Evolutionary conservation across 2,888 invertebrate genomes (phyloP), one percentile per base, ranked within the genome.

Genomic region (Synergus umbraculus): DNA sequence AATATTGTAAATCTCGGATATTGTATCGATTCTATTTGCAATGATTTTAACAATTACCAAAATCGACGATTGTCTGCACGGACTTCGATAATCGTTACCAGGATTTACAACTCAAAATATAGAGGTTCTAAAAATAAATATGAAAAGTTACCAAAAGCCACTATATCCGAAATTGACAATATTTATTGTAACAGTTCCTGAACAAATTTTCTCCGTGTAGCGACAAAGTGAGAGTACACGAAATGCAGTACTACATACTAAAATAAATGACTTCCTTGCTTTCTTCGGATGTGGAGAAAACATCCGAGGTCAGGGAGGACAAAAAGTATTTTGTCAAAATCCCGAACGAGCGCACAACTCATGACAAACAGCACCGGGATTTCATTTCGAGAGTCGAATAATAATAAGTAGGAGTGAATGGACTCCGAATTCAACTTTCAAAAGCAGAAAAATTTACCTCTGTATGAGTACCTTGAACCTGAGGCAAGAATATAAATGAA

Each of bases 301-400:
- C 60, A 63, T 29, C 60, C 60, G 29, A 63, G 60, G 60, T 63
- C 60, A 63, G 60, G 18, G 60, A 18, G 29, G 60, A 63, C 29
- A 29, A 63, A 63, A 63, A 63, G 60, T 63, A 63, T 63, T 63
- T 63, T 63, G 60, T 63, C 60, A 63, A 63, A 63, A 63, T 12
- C 13, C 12, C 60, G 60, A 22, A 63, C 60, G 29, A 58, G 54
- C n/a, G 5, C 60, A 63, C 22, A 12, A 29, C 18, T 22, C 22
- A 29, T 12, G 29, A 63, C 60, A 63, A 63, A 12, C 22, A 12
- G 60, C 12, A 63, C 60, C 60, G 60, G 22, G 60, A 63, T 63
- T 63, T 63, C 29, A 63, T 63, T 63, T 22, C 29, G 13, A 13
- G 60, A 63, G 22, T 63, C 60, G 60, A 63, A 63, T 29, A 63